A percentile compares a stretch with the other conserved stretches of the same genome.
Evolutionary conservation across 2,888 invertebrate species (phyloP).

Genomic region (Drosophila pegasa): DNA sequence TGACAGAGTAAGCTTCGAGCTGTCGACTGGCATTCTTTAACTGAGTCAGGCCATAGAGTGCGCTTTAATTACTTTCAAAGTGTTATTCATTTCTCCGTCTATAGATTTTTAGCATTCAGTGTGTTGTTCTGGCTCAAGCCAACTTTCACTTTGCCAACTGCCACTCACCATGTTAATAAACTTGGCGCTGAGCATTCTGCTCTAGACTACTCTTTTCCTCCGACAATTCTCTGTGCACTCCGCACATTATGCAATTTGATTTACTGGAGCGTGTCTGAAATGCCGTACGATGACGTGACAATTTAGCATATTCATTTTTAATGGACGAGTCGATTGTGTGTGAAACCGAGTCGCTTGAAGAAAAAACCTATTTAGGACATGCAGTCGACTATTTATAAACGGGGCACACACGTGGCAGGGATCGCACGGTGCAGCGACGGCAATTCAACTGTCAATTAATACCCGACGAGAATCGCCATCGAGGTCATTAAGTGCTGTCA

Average conservation of each 20-base stretch:
- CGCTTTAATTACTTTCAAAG: background rate
- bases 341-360: background rate
- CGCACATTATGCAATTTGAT: slow-evolving; percentile 58
- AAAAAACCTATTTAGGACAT: slow-evolving; percentile 23
- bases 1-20: background rate
- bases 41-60: background rate
- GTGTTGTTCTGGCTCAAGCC: background rate
- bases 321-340: slow-evolving; percentile 11
- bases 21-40: too few relatives aligned
- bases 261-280: slow-evolving; percentile 41
- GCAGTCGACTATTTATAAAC: slow-evolving; percentile 38
- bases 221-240: slow-evolving; percentile 7
- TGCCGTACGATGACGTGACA: slow-evolving; percentile 66
- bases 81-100: background rate
- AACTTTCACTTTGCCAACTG: slow-evolving; percentile 22
- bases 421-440: slow-evolving; percentile 10
- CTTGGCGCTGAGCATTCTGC: background rate
- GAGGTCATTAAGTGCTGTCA: slow-evolving; percentile 23
- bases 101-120: background rate
- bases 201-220: background rate
- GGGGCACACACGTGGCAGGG: background rate
- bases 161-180: slow-evolving; percentile 4
- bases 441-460: slow-evolving; percentile 26
- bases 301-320: slow-evolving; percentile 49
- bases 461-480: slow-evolving; percentile 1